phyloP scores from a whole-genome alignment of 2,797 vertebrate genomes.

The Ctenochaetus hawaiiensis region DNA sequence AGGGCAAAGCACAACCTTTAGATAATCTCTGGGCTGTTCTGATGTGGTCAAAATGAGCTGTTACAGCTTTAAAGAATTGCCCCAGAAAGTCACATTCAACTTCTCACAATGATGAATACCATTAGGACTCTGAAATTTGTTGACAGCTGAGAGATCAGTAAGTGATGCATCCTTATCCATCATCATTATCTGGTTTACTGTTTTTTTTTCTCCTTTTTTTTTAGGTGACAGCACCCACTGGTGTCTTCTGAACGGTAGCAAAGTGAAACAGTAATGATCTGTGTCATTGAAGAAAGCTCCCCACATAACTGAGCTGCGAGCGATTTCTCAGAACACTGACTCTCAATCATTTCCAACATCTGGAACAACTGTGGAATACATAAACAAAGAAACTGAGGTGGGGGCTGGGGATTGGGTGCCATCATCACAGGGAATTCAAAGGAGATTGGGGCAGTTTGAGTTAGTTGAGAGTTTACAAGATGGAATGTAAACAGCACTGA shows the following conservation, averaged over 20 bases:
- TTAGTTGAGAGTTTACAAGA: constrained; percentile 58
- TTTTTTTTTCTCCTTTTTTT: constrained; percentile 18
- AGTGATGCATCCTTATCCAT: constrained; percentile 61
- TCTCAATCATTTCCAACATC: constrained; percentile 84
- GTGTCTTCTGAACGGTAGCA: constrained; percentile 75
- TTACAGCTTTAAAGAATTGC: constrained; percentile 35
- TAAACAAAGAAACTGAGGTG: constrained; percentile 69
- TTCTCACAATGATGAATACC: constrained; percentile 42
- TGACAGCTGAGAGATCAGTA: constrained; percentile 52
- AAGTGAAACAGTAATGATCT: constrained; percentile 77
- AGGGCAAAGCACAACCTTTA: constrained; percentile 23
- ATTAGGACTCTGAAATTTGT: constrained; percentile 42
- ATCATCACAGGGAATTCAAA: constrained; percentile 67
- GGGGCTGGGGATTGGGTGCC: constrained; percentile 56
- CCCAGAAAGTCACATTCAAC: constrained; percentile 39
- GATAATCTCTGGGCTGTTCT: constrained; percentile 45
- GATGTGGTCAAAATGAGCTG: constrained; percentile 63
- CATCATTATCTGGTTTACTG: constrained; percentile 53
- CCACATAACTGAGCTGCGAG: constrained; percentile 75
- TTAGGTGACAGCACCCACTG: constrained; percentile 40
- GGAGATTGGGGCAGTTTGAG: constrained; percentile 51
- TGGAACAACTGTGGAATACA: constrained; percentile 82
- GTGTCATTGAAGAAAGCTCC: constrained; percentile 84
- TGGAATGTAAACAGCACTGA: constrained; percentile 81
- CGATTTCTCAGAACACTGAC: constrained; percentile 81